Evolutionary conservation across 2,888 invertebrate genomes (phyloP).

Genomic region (Heliconius ethilla): DNA sequence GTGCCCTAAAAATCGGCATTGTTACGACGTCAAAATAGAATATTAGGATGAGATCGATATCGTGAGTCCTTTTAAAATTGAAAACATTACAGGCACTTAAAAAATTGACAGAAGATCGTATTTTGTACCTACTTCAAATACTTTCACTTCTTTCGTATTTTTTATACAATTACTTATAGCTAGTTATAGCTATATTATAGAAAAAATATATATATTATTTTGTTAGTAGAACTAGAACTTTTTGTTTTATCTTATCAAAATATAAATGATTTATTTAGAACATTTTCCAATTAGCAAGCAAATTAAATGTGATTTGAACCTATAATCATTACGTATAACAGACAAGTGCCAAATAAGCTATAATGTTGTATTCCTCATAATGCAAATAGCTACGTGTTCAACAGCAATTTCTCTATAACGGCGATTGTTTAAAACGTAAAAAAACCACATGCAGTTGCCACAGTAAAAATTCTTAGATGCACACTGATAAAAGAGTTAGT

Average conservation of each 20-base stretch:
- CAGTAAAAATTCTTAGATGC: conserved; percentile 29
- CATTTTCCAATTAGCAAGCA: too few relatives aligned
- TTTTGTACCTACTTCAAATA: not conserved
- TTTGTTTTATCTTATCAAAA: too few relatives aligned
- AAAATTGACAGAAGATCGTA: not conserved
- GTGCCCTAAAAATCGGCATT: conserved; percentile 8
- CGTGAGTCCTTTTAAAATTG: conserved; percentile 16
- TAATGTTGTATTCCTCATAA: not conserved
- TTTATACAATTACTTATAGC: not conserved
- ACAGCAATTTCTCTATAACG: not conserved
- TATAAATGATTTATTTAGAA: too few relatives aligned
- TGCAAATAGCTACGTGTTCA: not conserved
- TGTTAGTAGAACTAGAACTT: too few relatives aligned
- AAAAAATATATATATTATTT: not conserved
- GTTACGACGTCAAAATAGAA: conserved; percentile 4
- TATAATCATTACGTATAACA: not conserved
- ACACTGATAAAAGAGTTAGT: conserved; percentile 24
- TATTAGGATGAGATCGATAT: not conserved
- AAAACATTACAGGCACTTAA: conserved; percentile 50
- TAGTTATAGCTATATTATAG: not conserved
- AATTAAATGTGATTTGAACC: not conserved
- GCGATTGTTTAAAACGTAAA: not conserved
- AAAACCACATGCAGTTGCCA: conserved; percentile 12
- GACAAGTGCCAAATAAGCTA: not conserved
- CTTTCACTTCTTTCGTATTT: not conserved